phyloP scores from a whole-genome alignment of 2,113 vertebrate genomes.

The Myiagra hebetior region DNA sequence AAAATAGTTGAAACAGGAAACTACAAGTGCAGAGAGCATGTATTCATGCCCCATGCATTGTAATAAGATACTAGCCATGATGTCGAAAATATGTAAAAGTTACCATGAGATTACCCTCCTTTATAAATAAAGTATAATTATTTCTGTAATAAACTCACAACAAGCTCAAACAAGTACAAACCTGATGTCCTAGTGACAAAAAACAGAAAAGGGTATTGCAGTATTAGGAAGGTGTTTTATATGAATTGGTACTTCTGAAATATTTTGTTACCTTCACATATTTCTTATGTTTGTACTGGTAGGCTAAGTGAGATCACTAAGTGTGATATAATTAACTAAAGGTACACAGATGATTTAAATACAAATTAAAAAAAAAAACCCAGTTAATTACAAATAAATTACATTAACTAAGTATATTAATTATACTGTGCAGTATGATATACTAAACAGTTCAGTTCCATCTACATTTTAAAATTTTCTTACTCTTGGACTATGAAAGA shows the following conservation, averaged over 20 bases:
- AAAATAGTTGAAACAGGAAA: background rate
- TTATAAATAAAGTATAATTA: background rate
- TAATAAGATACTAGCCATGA: background rate
- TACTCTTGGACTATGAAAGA: background rate
- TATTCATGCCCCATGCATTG: background rate
- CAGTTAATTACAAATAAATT: background rate
- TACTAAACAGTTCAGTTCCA: background rate
- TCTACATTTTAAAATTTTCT: background rate
- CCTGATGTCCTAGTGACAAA: background rate
- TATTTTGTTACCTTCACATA: background rate
- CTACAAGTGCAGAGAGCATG: rapidly evolving
- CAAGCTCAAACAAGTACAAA: background rate
- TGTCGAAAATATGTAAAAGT: background rate
- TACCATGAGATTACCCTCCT: background rate
- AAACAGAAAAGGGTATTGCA: background rate
- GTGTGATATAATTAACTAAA: background rate
- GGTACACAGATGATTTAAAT: background rate
- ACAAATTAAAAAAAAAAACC: background rate
- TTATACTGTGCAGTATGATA: background rate
- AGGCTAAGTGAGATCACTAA: background rate
- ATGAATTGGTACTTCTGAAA: background rate
- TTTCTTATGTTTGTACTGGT: background rate
- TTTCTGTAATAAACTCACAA: background rate
- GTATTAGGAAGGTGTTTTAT: background rate
- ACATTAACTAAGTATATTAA: background rate